These are phyloP conservation scores for Charaxes varanes DNA, from an alignment of 1,140 invertebrate genomes.

Conservation along the genomic window DNA sequence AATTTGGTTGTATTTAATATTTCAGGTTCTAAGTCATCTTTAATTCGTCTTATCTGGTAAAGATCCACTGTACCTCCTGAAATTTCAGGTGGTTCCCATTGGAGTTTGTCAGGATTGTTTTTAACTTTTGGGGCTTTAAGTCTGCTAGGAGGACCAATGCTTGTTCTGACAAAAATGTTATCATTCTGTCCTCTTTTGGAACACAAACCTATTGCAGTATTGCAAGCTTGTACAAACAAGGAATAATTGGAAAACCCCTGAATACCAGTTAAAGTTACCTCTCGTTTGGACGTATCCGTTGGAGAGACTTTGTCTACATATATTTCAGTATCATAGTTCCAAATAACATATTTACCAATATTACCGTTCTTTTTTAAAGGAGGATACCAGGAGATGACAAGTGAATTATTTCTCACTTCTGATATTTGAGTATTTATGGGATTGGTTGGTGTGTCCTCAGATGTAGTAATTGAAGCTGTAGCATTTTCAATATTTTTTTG, in stretches of 20 bases:
- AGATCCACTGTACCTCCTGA: conserved; percentile 78
- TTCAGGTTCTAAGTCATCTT: conserved; percentile 45
- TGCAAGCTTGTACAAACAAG: conserved; percentile 81
- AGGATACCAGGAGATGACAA: conserved; percentile 81
- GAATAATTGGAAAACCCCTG: conserved; percentile 78
- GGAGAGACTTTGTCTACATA: conserved; percentile 34
- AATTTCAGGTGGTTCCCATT: conserved; percentile 73
- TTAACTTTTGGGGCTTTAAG: conserved; percentile 67
- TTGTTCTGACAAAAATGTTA: conserved; percentile 69
- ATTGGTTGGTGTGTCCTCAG: conserved; percentile 80
- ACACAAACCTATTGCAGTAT: conserved; percentile 74
- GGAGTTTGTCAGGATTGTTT: conserved; percentile 40
- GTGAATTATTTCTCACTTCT: conserved; percentile 79
- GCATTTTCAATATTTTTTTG: conserved; percentile 81
- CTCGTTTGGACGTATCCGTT: conserved; percentile 38
- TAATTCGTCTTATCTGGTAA: conserved; percentile 73
- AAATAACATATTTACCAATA: conserved; percentile 82
- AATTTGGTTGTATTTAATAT: conserved; percentile 55
- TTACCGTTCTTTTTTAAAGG: conserved; percentile 84
- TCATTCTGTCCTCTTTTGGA: conserved; percentile 66
- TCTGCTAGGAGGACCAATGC: conserved; percentile 76
- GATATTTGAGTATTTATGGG: conserved; percentile 74
- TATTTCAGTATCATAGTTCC: conserved; percentile 52
- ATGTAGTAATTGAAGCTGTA: conserved; percentile 79
- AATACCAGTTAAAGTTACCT: conserved; percentile 47